Percentiles rank a stretch among this genome's conserved stretches.
phyloP scores from a whole-genome alignment of 2,113 vertebrate species.

The Meles meles region DNA sequence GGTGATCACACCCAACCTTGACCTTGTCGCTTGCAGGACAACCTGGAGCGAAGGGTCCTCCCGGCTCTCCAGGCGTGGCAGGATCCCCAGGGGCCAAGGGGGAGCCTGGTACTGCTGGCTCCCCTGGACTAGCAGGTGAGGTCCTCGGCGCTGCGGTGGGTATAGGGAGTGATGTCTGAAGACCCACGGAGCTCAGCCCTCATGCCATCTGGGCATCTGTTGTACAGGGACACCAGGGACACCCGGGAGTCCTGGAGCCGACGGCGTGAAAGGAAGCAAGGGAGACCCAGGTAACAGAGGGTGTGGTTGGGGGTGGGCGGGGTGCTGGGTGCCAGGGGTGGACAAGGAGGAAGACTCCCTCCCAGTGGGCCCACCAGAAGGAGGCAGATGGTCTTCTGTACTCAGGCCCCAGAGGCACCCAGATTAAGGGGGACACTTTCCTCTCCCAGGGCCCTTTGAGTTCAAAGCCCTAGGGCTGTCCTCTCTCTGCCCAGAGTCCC shows the following conservation, averaged over 20 bases:
- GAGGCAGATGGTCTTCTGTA: neutral
- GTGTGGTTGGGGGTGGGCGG: neutral
- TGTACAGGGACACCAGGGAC: conserved; percentile 56
- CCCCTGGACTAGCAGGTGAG: conserved; percentile 68
- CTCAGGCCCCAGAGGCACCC: neutral
- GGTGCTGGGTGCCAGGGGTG: neutral
- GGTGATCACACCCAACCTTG: neutral
- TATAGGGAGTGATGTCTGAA: fast-evolving
- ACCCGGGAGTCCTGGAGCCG: conserved; percentile 57
- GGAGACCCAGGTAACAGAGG: conserved; percentile 75
- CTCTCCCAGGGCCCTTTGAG: neutral
- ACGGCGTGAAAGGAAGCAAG: conserved; percentile 71
- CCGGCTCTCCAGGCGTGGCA: conserved; percentile 43
- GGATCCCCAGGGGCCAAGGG: conserved; percentile 78
- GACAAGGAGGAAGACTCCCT: neutral
- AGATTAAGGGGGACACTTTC: neutral
- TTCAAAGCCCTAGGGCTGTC: neutral
- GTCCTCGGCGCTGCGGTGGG: neutral
- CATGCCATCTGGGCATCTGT: neutral
- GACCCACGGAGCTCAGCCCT: neutral
- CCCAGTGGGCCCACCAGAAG: neutral
- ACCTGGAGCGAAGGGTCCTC: conserved; percentile 52
- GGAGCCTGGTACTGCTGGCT: conserved; percentile 67
- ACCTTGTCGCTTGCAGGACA: conserved; percentile 68
- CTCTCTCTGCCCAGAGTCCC: neutral